Evolutionary conservation across 2,888 invertebrate genomes (phyloP).

Genomic region (Rhagonycha fulva): DNA sequence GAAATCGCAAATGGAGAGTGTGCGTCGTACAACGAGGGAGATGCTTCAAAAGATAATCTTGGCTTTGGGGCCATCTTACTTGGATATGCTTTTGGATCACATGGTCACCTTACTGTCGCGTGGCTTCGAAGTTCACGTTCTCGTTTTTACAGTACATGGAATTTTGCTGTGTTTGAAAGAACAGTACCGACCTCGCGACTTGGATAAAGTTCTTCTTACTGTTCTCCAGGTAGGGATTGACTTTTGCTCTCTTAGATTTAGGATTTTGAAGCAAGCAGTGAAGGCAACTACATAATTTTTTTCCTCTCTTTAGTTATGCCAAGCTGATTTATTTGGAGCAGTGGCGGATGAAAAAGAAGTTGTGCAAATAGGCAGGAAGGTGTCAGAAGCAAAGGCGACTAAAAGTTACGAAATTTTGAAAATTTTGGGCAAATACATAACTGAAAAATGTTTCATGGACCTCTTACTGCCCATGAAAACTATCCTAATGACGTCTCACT

Average conservation of each 20-base stretch:
- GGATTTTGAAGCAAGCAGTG: not conserved
- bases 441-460: slow-evolving; percentile 75
- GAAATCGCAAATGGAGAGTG: slow-evolving; percentile 85
- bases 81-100: slow-evolving; percentile 78
- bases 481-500: slow-evolving; percentile 76
- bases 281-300: slow-evolving; percentile 4
- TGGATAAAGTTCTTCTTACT: slow-evolving; percentile 77
- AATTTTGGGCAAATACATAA: slow-evolving; percentile 79
- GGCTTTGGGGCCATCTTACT: slow-evolving; percentile 80
- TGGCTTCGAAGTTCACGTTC: slow-evolving; percentile 93
- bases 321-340: slow-evolving; percentile 86
- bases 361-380: slow-evolving; percentile 77
- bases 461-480: slow-evolving; percentile 82
- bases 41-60: slow-evolving; percentile 91
- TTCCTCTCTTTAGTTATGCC: slow-evolving; percentile 65
- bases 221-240: slow-evolving; percentile 68
- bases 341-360: slow-evolving; percentile 92
- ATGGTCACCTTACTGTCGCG: slow-evolving; percentile 78
- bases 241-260: no score
- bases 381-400: slow-evolving; percentile 79
- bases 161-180: slow-evolving; percentile 75
- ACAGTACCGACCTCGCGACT: slow-evolving; percentile 73
- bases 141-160: slow-evolving; percentile 86
- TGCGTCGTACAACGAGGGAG: slow-evolving; percentile 82
- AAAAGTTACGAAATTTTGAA: slow-evolving; percentile 87